These are phyloP conservation scores for Tanypteryx hageni DNA, from an alignment of 2,888 invertebrate species.

Conservation along the genomic window DNA sequence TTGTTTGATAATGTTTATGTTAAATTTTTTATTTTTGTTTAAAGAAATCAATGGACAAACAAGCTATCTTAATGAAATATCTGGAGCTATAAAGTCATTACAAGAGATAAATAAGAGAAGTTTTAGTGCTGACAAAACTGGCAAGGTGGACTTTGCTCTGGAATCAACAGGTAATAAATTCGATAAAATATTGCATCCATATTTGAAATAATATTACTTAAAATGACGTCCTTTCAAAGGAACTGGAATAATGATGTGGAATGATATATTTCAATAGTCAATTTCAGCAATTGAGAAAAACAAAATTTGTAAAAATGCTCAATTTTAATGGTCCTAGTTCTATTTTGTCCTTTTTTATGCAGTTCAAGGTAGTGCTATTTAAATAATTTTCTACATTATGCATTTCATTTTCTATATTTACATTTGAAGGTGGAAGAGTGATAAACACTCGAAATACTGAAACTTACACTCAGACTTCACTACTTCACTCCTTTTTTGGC, in stretches of 20 bases:
- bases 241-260: no score
- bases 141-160: conserved; percentile 78
- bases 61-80: neutral
- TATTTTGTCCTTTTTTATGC: no score
- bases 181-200: no score
- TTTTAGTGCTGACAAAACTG: conserved; percentile 78
- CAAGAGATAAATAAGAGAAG: conserved; percentile 24
- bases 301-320: no score
- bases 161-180: conserved; percentile 77
- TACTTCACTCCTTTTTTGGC: conserved; percentile 31
- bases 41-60: neutral
- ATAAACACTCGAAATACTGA: conserved; percentile 15
- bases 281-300: no score
- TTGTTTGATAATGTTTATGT: no score
- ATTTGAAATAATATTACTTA: no score
- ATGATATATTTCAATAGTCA: no score
- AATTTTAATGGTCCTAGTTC: no score
- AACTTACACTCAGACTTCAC: neutral
- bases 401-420: neutral
- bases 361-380: no score
- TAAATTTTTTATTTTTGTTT: neutral
- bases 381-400: no score
- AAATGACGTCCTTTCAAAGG: no score
- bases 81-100: neutral
- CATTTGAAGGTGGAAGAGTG: neutral